Evolutionary conservation across 2,888 invertebrate genomes (phyloP).

Genomic region (Sarcophaga caerulescens): DNA sequence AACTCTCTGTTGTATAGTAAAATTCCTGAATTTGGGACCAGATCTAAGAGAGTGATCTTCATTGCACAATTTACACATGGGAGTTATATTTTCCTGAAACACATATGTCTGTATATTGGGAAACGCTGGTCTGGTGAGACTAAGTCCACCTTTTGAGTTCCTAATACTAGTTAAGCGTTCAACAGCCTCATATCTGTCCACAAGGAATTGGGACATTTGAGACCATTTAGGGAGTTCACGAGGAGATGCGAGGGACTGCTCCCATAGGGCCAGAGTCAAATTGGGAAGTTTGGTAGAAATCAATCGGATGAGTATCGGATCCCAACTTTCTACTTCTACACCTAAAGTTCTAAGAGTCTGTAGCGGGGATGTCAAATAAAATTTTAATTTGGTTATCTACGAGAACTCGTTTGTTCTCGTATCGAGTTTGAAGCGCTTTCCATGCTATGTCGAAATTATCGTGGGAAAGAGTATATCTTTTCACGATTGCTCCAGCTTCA

Average conservation of each 20-base stretch:
- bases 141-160: neutral
- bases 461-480: neutral
- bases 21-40: neutral
- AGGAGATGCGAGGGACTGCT: slow-evolving; percentile 4
- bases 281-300: no score
- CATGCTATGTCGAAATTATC: neutral
- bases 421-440: no score
- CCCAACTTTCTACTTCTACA: neutral
- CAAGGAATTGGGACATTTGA: slow-evolving; percentile 20
- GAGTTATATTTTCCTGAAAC: neutral
- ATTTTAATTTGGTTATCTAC: no score
- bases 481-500: neutral
- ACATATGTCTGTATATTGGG: neutral
- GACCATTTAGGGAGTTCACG: slow-evolving; percentile 23
- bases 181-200: slow-evolving; percentile 13
- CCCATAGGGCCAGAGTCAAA: neutral
- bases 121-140: neutral
- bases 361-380: neutral
- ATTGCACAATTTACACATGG: neutral
- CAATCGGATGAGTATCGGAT: neutral
- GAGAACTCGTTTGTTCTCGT: no score
- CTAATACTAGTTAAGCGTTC: neutral
- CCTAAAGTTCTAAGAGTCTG: neutral
- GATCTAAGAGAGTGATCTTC: neutral
- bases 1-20: neutral